Conservation (phyloP, 2,113 vertebrate genomes). For the Bettongia penicillata region DNA sequence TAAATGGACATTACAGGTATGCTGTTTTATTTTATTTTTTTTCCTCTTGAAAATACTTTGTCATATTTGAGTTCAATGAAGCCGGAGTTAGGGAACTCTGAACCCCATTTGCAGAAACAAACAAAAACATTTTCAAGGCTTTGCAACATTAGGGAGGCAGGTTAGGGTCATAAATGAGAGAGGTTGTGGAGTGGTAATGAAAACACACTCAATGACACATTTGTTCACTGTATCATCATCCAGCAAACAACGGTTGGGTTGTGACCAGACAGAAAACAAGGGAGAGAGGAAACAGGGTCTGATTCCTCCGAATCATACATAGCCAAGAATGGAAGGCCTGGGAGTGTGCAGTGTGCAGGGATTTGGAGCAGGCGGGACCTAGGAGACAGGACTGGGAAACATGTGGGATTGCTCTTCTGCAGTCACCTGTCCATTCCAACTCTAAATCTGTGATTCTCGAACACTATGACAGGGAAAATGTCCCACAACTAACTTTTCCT, state of each 20-base stretch:
- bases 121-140: constrained; percentile 92
- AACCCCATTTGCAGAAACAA: constrained; percentile 90
- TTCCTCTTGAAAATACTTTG: constrained; percentile 92
- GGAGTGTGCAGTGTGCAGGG: constrained; percentile 72
- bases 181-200: constrained; percentile 88
- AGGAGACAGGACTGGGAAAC: constrained; percentile 41
- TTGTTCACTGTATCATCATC: constrained; percentile 90
- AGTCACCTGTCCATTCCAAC: neutral
- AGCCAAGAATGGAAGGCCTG: constrained; percentile 66
- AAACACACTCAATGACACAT: constrained; percentile 87
- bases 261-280: constrained; percentile 76
- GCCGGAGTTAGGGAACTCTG: constrained; percentile 92
- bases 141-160: constrained; percentile 92
- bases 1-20: constrained; percentile 98
- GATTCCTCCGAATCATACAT: constrained; percentile 50
- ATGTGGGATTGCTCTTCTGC: constrained; percentile 11
- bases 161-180: constrained; percentile 89
- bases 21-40: constrained; percentile 88
- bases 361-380: constrained; percentile 43
- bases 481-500: constrained; percentile 56
- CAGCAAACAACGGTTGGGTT: constrained; percentile 83
- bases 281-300: constrained; percentile 73
- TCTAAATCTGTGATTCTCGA: neutral
- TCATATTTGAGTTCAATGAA: constrained; percentile 95
- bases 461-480: constrained; percentile 55